These are phyloP conservation scores for Puma concolor DNA, from an alignment of 2,113 vertebrate species.

Conservation along the genomic window DNA sequence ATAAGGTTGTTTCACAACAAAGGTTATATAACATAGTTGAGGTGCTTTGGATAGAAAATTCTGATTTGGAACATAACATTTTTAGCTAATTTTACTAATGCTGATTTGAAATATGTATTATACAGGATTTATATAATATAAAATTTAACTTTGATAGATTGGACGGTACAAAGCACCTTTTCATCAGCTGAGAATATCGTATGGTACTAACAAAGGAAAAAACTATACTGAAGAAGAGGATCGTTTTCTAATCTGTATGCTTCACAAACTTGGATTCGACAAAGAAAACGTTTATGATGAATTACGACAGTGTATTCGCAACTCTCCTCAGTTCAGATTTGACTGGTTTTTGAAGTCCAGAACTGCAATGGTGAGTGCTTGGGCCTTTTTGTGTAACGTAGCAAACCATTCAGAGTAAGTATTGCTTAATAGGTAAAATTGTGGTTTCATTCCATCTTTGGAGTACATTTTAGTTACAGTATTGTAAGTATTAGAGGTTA, in stretches of 20 bases:
- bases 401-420: neutral
- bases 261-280: constrained; percentile 98
- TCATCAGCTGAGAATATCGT: constrained; percentile 98
- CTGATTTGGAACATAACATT: neutral
- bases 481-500: neutral
- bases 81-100: neutral
- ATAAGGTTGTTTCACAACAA: neutral
- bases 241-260: constrained; percentile 98
- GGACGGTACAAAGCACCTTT: constrained; percentile 99
- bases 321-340: constrained; percentile 98
- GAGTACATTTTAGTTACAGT: neutral
- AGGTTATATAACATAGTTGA: neutral
- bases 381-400: neutral
- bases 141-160: constrained; percentile 88
- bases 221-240: constrained; percentile 99
- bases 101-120: neutral
- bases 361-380: constrained; percentile 93
- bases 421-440: neutral
- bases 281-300: constrained; percentile 99
- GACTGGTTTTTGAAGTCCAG: constrained; percentile 99
- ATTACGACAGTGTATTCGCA: constrained; percentile 97
- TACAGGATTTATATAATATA: neutral
- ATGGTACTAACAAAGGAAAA: constrained; percentile 99
- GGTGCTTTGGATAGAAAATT: neutral
- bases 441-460: neutral